A percentile compares a stretch with the other conserved stretches of the same genome.
Conservation (phyloP, 2,888 invertebrate species). For the Philereme transversata region DNA sequence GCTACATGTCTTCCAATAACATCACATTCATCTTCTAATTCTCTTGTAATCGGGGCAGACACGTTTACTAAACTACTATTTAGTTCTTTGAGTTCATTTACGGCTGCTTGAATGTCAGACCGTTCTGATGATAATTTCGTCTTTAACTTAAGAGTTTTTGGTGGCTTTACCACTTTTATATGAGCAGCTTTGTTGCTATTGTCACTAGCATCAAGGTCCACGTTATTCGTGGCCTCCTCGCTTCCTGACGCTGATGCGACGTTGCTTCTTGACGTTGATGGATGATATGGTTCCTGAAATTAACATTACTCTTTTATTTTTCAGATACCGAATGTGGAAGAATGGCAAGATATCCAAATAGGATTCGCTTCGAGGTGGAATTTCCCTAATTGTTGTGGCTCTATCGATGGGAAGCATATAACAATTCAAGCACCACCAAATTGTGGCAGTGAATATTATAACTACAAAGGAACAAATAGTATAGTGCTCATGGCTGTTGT, state of each 20-base stretch:
- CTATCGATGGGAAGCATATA: too few relatives aligned
- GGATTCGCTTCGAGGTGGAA: conserved; percentile 34
- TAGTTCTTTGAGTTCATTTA: conserved; percentile 33
- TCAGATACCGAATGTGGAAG: conserved; percentile 30
- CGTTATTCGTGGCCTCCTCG: conserved; percentile 32
- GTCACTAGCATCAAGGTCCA: conserved; percentile 34
- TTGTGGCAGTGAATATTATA: too few relatives aligned
- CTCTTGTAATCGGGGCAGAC: too few relatives aligned
- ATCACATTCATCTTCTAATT: too few relatives aligned
- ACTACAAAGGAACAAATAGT: too few relatives aligned
- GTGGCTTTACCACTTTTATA: conserved; percentile 28
- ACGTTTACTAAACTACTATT: conserved; percentile 27
- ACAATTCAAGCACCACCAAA: too few relatives aligned
- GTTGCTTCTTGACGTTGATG: conserved; percentile 27
- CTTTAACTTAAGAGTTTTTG: conserved; percentile 30
- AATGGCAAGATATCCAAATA: conserved; percentile 31
- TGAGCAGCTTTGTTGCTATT: conserved; percentile 34
- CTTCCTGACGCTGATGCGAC: conserved; percentile 24
- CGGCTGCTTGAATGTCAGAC: conserved; percentile 35
- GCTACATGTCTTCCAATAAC: too few relatives aligned
- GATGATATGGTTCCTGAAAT: conserved; percentile 21
- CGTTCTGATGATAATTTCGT: conserved; percentile 30
- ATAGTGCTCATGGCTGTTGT: too few relatives aligned
- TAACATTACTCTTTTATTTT: conserved; percentile 34
- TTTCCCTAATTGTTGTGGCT: conserved; percentile 44